A percentile compares a stretch with the other conserved stretches of the same genome.
phyloP scores from a whole-genome alignment of 2,797 vertebrate genomes.

The Phalanger gymnotis region DNA sequence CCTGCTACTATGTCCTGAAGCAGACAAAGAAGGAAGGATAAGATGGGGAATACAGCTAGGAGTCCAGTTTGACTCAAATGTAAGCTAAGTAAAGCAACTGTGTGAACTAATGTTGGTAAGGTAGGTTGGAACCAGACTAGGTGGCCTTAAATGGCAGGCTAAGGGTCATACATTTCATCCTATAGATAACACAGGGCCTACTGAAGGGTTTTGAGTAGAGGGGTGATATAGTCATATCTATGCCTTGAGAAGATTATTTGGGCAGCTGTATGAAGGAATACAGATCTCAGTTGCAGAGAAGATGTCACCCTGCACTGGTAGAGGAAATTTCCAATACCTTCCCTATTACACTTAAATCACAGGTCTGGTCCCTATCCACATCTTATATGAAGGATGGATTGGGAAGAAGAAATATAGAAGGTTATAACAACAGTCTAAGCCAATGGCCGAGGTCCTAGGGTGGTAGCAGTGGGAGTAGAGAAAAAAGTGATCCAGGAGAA shows the following conservation, averaged over 20 bases:
- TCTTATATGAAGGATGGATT: not conserved
- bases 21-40: not conserved
- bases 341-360: not conserved
- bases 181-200: not conserved
- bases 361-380: not conserved
- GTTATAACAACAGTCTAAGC: not conserved
- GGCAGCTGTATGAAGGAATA: not conserved
- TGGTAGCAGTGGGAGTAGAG: not conserved
- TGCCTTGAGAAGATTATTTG: not conserved
- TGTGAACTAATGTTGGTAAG: not conserved
- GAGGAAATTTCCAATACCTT: not conserved
- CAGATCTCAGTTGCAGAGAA: not conserved
- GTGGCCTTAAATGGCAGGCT: not conserved
- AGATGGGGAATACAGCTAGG: not conserved
- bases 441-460: not conserved
- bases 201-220: not conserved
- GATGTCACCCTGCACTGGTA: not conserved
- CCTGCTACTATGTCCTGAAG: not conserved
- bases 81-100: not conserved
- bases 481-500: not conserved
- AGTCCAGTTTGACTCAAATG: not conserved
- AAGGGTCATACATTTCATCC: not conserved
- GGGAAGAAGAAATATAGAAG: not conserved
- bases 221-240: not conserved
- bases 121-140: not conserved